Percentiles rank a stretch among this genome's conserved stretches.
Conservation (phyloP, 2,797 vertebrate species). For the Oreortyx pictus region DNA sequence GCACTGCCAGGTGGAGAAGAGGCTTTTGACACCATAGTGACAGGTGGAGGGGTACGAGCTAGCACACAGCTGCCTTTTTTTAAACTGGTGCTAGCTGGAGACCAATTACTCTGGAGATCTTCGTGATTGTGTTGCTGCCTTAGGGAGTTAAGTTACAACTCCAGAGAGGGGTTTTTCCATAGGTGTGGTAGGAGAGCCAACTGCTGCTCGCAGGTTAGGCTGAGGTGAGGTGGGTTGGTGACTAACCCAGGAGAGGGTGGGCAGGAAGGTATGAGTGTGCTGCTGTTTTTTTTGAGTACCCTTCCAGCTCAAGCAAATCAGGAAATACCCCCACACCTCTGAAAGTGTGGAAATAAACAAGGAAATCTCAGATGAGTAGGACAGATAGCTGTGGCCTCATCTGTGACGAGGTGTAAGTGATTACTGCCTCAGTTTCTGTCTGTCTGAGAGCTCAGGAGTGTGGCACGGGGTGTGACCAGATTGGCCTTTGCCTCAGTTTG, state of each 20-base stretch:
- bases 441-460: not conserved
- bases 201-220: not conserved
- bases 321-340: not conserved
- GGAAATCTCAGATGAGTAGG: not conserved
- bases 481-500: not conserved
- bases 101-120: no score
- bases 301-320: not conserved
- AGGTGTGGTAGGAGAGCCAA: not conserved
- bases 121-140: not conserved
- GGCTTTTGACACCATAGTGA: not conserved
- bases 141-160: not conserved
- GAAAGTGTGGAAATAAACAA: not conserved
- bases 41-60: not conserved
- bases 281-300: not conserved
- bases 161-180: not conserved
- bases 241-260: conserved; percentile 17
- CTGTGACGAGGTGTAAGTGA: not conserved
- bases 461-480: not conserved
- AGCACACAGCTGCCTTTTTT: rapidly evolving
- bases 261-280: not conserved
- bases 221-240: not conserved
- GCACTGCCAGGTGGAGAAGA: not conserved
- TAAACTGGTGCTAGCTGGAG: not conserved
- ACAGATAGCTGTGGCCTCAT: not conserved
- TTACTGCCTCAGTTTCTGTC: not conserved